These are phyloP conservation scores for Paradisaea rubra DNA, from an alignment of 2,113 vertebrate species.

Conservation along the genomic window DNA sequence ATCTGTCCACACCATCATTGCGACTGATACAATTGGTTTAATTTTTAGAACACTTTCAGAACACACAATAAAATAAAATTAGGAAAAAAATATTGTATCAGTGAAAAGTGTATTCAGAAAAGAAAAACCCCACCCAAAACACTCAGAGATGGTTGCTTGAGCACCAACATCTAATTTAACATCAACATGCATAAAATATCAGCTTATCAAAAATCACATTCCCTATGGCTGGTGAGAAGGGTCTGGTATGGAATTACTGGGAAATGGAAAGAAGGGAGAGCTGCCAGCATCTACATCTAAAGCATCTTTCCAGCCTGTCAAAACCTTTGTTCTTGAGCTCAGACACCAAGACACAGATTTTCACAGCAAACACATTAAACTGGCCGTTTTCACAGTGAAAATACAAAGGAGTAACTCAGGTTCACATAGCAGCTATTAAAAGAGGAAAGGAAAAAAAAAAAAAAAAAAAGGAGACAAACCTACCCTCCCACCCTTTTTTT, in stretches of 20 bases:
- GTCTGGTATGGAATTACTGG: neutral
- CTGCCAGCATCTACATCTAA: conserved; percentile 19
- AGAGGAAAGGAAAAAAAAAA: neutral
- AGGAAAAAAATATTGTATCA: rapidly evolving
- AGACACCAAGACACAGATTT: conserved; percentile 21
- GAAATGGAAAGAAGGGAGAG: conserved; percentile 2
- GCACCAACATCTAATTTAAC: neutral
- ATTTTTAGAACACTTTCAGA: neutral
- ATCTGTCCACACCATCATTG: neutral
- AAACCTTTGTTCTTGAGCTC: conserved; percentile 73
- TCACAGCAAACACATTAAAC: neutral
- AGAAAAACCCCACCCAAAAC: neutral
- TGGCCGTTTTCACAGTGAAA: neutral
- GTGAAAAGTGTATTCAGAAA: neutral
- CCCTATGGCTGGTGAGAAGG: neutral
- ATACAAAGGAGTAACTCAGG: neutral
- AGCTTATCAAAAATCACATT: conserved; percentile 46
- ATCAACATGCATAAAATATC: neutral
- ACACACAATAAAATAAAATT: neutral
- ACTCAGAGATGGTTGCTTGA: neutral
- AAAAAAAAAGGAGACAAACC: neutral
- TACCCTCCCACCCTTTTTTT: neutral
- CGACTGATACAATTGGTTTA: neutral
- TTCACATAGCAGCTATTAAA: neutral
- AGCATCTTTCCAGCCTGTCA: conserved; percentile 43